phyloP scores from a whole-genome alignment of 2,113 vertebrate genomes.

The Lepisosteus oculatus region DNA sequence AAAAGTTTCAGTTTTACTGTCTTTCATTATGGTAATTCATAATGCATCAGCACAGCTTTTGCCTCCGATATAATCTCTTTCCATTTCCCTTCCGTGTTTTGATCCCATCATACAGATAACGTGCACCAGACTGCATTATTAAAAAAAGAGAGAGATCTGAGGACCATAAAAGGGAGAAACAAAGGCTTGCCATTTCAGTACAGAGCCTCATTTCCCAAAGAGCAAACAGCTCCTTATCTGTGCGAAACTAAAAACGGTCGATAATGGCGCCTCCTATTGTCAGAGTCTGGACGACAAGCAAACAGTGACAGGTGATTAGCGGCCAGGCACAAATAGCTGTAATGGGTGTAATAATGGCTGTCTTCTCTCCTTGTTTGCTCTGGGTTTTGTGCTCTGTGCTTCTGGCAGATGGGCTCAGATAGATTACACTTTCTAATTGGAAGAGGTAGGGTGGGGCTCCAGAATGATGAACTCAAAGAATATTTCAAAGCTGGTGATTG shows the following conservation, averaged over 20 bases:
- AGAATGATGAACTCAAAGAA: not conserved
- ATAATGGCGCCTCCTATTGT: constrained; percentile 1
- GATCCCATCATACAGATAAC: not conserved
- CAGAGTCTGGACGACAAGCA: not conserved
- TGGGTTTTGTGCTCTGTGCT: constrained; percentile 47
- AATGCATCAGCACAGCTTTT: not conserved
- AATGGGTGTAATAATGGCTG: constrained; percentile 46
- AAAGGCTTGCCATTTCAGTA: not conserved
- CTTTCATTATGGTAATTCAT: not conserved
- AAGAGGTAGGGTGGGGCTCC: constrained; percentile 27
- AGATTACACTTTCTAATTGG: constrained; percentile 58
- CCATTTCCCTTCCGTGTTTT: not conserved
- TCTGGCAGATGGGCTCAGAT: constrained; percentile 58
- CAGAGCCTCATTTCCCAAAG: not conserved
- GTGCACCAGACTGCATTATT: not conserved
- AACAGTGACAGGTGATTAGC: constrained; percentile 53
- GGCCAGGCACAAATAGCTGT: constrained; percentile 48
- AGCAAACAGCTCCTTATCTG: constrained; percentile 6
- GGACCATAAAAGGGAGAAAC: not conserved
- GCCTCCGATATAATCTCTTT: not conserved
- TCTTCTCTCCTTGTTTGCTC: constrained; percentile 53
- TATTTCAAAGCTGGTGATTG: not conserved
- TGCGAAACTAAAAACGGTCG: not conserved
- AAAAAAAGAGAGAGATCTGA: not conserved
- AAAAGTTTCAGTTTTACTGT: constrained; percentile 4